Evolutionary conservation across 2,888 invertebrate species (phyloP), one percentile per base, ranked within the genome.

Genomic region (Acronicta aceris): DNA sequence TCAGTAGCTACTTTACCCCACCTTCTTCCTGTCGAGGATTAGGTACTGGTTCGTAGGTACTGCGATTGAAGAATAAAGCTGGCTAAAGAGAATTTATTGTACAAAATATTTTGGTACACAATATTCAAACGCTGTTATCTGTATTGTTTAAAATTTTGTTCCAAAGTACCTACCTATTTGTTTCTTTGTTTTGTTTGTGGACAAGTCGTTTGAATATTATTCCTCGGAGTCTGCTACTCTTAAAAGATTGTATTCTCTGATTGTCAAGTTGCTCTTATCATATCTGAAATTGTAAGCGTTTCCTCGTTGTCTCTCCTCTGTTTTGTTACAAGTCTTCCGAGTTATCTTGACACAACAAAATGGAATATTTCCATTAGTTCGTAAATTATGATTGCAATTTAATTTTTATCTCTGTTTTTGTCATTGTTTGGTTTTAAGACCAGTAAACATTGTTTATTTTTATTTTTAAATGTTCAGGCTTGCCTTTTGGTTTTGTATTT

Each of bases 181-280:
- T 71, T 56, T 54, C 17, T 16, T 12, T 53, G 54, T 62, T 38
- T 48, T 54, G 46, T 56, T 43, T 36, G 15, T 30, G 40, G 45
- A n/a, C 36, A 30, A 38, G 48, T 50, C 40, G 48, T 13, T 59
- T 49, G 41, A 13, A 59, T 47, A 62, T 60, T 57, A 42, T 55
- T 49, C 41, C 50, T 43, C 42, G 15, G n/a, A 47, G 50, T 49
- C 33, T 43, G 50, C 59, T 54, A 43, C 59, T 59, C 64, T 58
- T 53, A 49, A 42, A 55, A 77, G 66, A 74, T 66, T 66, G 57
- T 64, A 52, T 72, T 71, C 64, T 55, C 46, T 30, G 68, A 72
- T 77, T 77, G 69, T 77, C 70, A 67, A 68, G 76, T 61, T 58
- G 53, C 53, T 65, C 60, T 76, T 77, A 76, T 77, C 75, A 64